Evolutionary conservation across 1,140 invertebrate genomes (phyloP).

Genomic region (Laupala kohalensis): DNA sequence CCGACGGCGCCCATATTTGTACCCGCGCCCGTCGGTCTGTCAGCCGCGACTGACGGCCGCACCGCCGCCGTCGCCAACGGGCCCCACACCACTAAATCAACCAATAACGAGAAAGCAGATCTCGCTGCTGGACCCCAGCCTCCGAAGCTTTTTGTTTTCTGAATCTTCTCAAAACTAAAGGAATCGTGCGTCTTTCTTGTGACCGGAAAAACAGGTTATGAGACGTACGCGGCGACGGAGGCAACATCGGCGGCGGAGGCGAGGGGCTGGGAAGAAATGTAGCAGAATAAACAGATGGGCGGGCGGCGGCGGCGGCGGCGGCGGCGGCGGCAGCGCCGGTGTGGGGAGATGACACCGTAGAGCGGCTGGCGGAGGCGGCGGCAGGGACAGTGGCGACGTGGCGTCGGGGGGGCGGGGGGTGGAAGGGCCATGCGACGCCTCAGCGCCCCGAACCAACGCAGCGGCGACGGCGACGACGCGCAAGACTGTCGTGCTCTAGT

Average conservation of each 20-base stretch:
- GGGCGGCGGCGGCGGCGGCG: too few relatives aligned
- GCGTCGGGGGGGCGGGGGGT: too few relatives aligned
- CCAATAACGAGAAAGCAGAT: neutral
- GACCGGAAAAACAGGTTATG: neutral
- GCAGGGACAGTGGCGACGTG: neutral
- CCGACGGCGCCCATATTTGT: neutral
- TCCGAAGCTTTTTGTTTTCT: neutral
- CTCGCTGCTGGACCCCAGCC: neutral
- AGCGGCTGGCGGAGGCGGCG: too few relatives aligned
- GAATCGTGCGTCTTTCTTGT: neutral
- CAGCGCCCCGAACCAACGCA: neutral
- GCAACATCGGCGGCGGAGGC: too few relatives aligned
- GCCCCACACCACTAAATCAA: neutral
- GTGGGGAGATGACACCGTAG: neutral
- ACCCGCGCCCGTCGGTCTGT: neutral
- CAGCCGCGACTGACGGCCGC: neutral
- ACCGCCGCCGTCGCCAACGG: too few relatives aligned
- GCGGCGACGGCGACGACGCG: too few relatives aligned
- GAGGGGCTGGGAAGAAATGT: neutral
- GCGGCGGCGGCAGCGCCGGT: too few relatives aligned
- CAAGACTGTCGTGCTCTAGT: too few relatives aligned
- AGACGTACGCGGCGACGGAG: neutral
- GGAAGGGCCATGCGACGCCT: too few relatives aligned
- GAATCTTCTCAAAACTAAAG: neutral
- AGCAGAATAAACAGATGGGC: neutral